Conservation (phyloP, 1,140 invertebrate genomes). For the Maconellicoccus hirsutus region DNA sequence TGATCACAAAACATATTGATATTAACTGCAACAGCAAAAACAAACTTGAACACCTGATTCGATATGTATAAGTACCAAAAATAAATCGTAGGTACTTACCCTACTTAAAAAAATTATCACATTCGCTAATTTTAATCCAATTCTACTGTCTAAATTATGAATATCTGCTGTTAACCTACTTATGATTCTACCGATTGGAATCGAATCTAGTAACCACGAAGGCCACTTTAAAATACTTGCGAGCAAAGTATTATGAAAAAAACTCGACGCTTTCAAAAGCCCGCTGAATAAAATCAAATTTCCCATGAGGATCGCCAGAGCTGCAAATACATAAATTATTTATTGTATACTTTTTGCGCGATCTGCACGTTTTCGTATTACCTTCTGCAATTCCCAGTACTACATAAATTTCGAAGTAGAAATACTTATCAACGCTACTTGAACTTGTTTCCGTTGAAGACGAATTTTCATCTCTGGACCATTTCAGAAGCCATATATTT, state of each 20-base stretch:
- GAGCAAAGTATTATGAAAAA: constrained; percentile 65
- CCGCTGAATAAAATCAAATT: background rate
- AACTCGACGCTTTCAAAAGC: constrained; percentile 46
- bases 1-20: constrained; percentile 79
- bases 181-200: constrained; percentile 72
- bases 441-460: constrained; percentile 34
- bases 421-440: constrained; percentile 49
- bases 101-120: background rate
- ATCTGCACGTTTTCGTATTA: too few relatives aligned
- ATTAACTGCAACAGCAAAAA: constrained; percentile 54
- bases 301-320: background rate
- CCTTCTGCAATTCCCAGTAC: constrained; percentile 77
- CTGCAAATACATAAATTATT: background rate
- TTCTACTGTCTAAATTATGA: constrained; percentile 49
- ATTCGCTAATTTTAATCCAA: background rate
- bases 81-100: constrained; percentile 14
- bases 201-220: constrained; percentile 76
- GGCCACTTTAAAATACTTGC: constrained; percentile 58
- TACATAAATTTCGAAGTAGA: constrained; percentile 80
- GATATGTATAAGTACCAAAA: constrained; percentile 14
- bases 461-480: constrained; percentile 57
- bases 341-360: too few relatives aligned
- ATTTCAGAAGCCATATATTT: constrained; percentile 82
- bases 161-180: constrained; percentile 64
- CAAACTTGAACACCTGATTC: too few relatives aligned